Base-by-base conservation (phyloP, 1,140 invertebrate species). In the Protaetia brevitarsis region DNA sequence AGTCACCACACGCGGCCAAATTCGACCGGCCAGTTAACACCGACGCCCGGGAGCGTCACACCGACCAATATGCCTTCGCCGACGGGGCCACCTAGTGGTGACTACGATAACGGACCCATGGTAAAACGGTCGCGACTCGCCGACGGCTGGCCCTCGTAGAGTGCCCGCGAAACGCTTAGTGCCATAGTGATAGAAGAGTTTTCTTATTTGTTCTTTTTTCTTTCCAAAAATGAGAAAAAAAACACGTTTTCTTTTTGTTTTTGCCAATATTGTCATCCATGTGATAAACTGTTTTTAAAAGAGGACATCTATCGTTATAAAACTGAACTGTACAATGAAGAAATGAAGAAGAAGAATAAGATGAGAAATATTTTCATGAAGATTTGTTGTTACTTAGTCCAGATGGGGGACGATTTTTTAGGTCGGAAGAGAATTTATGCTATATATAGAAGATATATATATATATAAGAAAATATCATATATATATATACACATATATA, bases 61-160 rank as follows among this genome's bases (percentile, higher is more conserved):
- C 89, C 89, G 67, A 91, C 88, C 71, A 91, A 89, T 80, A 81
- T 91, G 78, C 85, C 87, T 31, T 90, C 89, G 31, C 89, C 89
- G 11, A 79, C 81, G 29, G 82, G 84, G 69, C 85, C 86, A 75
- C 79, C 82, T 68, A 81, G 80, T 74, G 81, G 83, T 60, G 91
- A 94, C 74, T 93, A 94, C 77, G 92, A 94, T 77, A 86, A 87
- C 77, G 88, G 89, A 60, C 89, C 89, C 61, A 85, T 92, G 74
- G 86, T 88, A 76, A 94, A 94, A 81, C 85, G 90, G 76, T 85
- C 90, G 67, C 86, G 92, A 76, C 87, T 93, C 76, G 86, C 86
- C 27, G 92, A 94, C 75, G 87, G 88, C 69, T 94, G 92, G 92
- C 85, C 89, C 76, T 91, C 91, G 86, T 94, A 92, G 85, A 84